Evolutionary conservation across 1,140 invertebrate species (phyloP), one percentile per base, ranked within the genome.

Genomic region (Danaus plexippus): DNA sequence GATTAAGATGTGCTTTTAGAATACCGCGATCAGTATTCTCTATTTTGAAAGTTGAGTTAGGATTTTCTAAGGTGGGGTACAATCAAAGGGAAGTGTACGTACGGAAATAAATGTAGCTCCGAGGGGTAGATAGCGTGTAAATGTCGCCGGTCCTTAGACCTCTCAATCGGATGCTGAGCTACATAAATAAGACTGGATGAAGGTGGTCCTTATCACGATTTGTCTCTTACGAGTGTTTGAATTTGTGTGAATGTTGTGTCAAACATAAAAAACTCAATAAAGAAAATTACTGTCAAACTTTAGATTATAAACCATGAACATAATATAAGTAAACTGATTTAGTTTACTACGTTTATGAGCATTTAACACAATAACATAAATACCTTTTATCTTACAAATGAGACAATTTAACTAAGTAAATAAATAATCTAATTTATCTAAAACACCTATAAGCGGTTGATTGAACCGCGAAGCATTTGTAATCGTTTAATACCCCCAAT

Each of bases 401-500:
- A 32, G 22, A 32, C 22, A 32, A 32, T 32, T 32, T 32, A 32
- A 32, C 22, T 32, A 32, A 32, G 15, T 47, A 43, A 48, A 43
- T 56, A 48, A 56, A 32, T 32, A 47, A 57, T 52, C 54, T 78
- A 81, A 80, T 83, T 78, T 61, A 63, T 73, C 68, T 73, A 72
- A 78, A 77, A 66, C 66, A 70, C 63, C 61, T 69, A 69, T 61
- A 64, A 73, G 66, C 73, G 77, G 79, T 82, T 77, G 84, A 84
- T 84, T 80, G 82, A 82, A 84, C 80, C 80, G 77, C 76, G 68
- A 82, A 83, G 80, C 80, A 84, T 84, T 86, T 84, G 83, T 86
- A 84, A 86, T 84, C 84, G 84, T 82, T 87, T 88, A 88, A 87
- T 87, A 87, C 87, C 78, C 81, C 74, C 80, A 85, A 82, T 88